phyloP scores from a whole-genome alignment of 2,797 vertebrate species.

The Girardinus metallicus region DNA sequence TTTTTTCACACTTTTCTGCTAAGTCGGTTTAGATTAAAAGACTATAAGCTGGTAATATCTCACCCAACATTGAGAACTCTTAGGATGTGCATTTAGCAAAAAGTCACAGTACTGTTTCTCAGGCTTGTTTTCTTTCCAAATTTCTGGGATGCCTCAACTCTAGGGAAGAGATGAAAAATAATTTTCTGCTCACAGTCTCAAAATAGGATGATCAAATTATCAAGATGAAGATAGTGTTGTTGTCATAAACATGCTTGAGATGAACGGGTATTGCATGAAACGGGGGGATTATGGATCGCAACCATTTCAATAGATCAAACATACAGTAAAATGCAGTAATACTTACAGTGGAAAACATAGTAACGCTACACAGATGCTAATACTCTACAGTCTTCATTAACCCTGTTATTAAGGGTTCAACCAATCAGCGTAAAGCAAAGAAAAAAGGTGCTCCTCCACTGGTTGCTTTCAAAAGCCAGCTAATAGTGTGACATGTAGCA shows the following conservation, averaged over 20 bases:
- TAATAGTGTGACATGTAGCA: not conserved
- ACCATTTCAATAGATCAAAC: not conserved
- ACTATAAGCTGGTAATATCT: not conserved
- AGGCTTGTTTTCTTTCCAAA: not conserved
- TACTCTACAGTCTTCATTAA: not conserved
- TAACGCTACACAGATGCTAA: not conserved
- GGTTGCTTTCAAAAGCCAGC: not conserved
- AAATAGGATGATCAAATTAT: not conserved
- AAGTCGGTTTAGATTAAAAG: not conserved
- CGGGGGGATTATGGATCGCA: not conserved
- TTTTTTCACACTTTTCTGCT: conserved; percentile 61
- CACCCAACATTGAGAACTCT: not conserved
- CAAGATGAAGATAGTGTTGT: not conserved
- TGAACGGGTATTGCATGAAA: not conserved
- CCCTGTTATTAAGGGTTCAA: not conserved
- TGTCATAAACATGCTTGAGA: not conserved
- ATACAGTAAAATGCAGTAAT: not conserved
- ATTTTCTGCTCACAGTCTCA: not conserved
- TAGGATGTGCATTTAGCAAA: not conserved
- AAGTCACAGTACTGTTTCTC: not conserved
- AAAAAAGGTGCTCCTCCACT: not conserved
- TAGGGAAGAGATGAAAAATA: not conserved
- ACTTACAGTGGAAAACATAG: not conserved
- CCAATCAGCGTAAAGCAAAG: not conserved
- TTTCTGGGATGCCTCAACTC: not conserved